Conservation (phyloP, 2,113 vertebrate species). For the Pterocles gutturalis region DNA sequence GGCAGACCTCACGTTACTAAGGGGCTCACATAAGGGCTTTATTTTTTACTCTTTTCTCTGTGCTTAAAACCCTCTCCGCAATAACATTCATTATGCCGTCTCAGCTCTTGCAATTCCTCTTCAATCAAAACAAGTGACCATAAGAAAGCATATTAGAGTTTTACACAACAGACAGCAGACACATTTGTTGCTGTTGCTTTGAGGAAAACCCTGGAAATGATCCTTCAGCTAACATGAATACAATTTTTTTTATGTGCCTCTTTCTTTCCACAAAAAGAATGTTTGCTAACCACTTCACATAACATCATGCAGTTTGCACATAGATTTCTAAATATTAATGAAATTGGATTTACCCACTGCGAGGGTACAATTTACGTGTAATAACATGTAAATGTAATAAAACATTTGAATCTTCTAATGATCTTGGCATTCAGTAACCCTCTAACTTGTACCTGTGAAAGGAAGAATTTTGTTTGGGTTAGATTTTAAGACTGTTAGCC, state of each 20-base stretch:
- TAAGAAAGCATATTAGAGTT: slow-evolving; percentile 11
- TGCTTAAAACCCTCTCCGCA: neutral
- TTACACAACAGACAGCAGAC: neutral
- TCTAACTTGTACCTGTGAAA: neutral
- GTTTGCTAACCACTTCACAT: neutral
- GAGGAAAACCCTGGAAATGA: neutral
- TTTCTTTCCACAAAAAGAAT: neutral
- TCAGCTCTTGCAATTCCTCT: slow-evolving; percentile 14
- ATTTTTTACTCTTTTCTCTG: slow-evolving; percentile 12
- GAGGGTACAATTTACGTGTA: neutral
- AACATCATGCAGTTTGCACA: neutral
- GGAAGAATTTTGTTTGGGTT: neutral
- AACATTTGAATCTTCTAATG: neutral
- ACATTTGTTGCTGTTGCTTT: neutral
- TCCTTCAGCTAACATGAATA: neutral
- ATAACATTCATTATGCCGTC: slow-evolving; percentile 22
- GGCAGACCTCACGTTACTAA: neutral
- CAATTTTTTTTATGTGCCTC: neutral
- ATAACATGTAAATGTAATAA: neutral
- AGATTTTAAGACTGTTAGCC: neutral
- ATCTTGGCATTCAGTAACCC: neutral
- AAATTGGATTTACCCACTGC: neutral
- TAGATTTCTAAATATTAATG: neutral
- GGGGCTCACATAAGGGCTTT: neutral
- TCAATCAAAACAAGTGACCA: slow-evolving; percentile 56